Evolutionary conservation across 2,888 invertebrate genomes (phyloP), one percentile per base, ranked within the genome.

Genomic region (Terebella lapidaria): DNA sequence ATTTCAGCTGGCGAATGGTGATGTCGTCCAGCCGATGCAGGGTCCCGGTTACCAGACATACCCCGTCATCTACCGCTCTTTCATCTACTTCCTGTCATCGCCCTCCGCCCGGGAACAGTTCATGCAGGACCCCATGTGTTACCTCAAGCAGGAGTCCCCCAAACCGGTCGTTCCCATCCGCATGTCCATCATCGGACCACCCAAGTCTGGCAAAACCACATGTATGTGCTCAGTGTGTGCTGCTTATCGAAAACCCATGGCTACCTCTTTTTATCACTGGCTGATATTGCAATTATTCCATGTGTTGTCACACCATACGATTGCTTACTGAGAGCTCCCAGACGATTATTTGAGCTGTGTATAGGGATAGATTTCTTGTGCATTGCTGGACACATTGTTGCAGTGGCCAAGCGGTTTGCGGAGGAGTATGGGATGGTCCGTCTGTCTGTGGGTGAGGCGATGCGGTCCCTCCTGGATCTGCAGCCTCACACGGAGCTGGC

Each of bases 151-250:
- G 59, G 69, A 73, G 2, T 71, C 75, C 29, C 78, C 80, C 3
- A 78, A 75, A 67, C 76, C 78, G 26, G 75, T 79, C 2, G 78
- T 81, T 2, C 81, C 81, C 20, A 73, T 80, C 47, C 70, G 73
- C 28, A 67, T 80, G 56, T 75, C 78, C n/a, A 74, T 81, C 30
- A 64, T 79, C 57, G 81, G 81, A 4, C 80, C 81, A 52, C 81
- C 81, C 20, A 81, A 81, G 61, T 75, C 76, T 28, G 81, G 81
- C 25, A 81, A 81, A 74, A 80, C 80, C 3, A 70, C 79, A 57
- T 69, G 81, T 80, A 66, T 73, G 76, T 72, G 2, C n/a, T n/a
- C n/a, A n/a, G n/a, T n/a, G 10, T 56, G n/a, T 53, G 10, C 42
- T 15, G 10, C n/a, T 35, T 35, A 15, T 35, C n/a, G n/a, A n/a